Evolutionary conservation across 2,113 vertebrate genomes (phyloP).

Genomic region (Oreochromis tanganicae): DNA sequence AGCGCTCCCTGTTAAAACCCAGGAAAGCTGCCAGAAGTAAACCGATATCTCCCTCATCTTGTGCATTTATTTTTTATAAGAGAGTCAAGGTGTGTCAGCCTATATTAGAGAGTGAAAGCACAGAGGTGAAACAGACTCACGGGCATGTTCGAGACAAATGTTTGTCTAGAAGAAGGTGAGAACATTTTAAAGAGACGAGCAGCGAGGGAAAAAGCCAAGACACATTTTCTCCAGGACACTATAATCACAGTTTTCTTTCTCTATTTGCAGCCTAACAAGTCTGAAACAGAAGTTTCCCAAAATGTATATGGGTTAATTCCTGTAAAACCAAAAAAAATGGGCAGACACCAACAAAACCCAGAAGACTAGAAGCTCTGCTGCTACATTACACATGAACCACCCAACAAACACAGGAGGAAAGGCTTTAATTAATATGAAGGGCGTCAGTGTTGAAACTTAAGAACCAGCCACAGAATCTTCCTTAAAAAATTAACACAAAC

Average conservation of each 20-base stretch:
- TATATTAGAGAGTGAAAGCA: not conserved
- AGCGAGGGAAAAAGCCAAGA: not conserved
- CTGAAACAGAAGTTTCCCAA: not conserved
- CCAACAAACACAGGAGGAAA: not conserved
- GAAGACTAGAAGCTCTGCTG: not conserved
- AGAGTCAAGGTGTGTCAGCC: not conserved
- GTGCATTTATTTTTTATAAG: slow-evolving; percentile 11
- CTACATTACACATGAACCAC: not conserved
- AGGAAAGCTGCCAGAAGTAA: not conserved
- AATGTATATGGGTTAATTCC: fast-evolving
- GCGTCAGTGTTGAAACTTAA: not conserved
- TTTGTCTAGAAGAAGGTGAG: not conserved
- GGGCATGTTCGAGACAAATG: not conserved
- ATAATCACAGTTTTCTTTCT: not conserved
- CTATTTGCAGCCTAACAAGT: not conserved
- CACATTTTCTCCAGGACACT: not conserved
- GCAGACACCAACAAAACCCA: not conserved
- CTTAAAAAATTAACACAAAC: not conserved
- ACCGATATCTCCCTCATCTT: not conserved
- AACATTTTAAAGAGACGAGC: not conserved
- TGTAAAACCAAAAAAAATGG: not conserved
- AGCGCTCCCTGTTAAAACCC: fast-evolving
- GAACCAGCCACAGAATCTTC: not conserved
- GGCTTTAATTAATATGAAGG: too few relatives aligned
- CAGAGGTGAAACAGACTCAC: not conserved